Percentiles rank a stretch among this genome's conserved stretches.
phyloP scores from a whole-genome alignment of 2,888 invertebrate genomes.

The Luperina nickerlii region DNA sequence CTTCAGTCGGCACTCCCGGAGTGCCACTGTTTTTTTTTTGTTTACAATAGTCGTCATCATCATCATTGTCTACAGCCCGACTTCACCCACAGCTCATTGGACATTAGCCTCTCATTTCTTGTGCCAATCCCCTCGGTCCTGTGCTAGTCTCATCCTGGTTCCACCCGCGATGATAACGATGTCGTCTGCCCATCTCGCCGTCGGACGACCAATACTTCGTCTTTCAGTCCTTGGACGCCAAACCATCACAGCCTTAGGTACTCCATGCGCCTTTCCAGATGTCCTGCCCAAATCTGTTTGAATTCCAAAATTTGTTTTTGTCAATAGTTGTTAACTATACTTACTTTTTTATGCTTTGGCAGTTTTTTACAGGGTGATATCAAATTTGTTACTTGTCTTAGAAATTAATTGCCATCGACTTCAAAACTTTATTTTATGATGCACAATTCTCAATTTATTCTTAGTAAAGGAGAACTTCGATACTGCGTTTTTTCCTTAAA shows the following conservation, averaged over 20 bases:
- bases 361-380: not conserved
- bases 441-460: not conserved
- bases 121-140: not conserved
- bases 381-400: not conserved
- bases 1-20: too few relatives aligned
- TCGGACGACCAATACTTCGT: not conserved
- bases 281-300: not conserved
- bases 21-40: not conserved
- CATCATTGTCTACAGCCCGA: not conserved
- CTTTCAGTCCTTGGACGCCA: not conserved
- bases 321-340: not conserved
- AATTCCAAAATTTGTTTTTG: not conserved
- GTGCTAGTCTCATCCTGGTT: not conserved
- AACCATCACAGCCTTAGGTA: not conserved
- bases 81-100: not conserved
- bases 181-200: not conserved
- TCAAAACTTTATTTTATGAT: not conserved
- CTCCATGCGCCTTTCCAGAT: not conserved
- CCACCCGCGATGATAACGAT: not conserved
- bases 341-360: not conserved
- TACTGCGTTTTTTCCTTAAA: not conserved
- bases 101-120: not conserved
- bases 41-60: not conserved
- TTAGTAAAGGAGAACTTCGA: constrained; percentile 6
- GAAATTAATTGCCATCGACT: not conserved